Percentiles rank a stretch among this genome's conserved stretches.
phyloP scores from a whole-genome alignment of 2,797 vertebrate species.

The Petrocephalus sullivani region DNA sequence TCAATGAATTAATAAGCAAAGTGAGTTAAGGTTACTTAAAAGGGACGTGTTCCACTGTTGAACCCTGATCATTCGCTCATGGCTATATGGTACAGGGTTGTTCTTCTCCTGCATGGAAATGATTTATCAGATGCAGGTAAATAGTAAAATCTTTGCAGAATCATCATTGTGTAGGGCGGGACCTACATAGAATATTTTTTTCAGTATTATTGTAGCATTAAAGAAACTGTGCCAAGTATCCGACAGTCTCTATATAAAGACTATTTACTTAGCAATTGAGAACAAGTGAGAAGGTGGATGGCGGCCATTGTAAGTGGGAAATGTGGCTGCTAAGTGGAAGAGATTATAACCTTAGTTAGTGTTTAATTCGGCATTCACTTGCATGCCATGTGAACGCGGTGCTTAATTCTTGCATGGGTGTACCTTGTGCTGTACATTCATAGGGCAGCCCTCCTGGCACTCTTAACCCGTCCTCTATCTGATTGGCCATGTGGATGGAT shows the following conservation, averaged over 20 bases:
- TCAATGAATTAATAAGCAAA: background rate
- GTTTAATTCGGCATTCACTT: background rate
- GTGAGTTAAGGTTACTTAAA: conserved; percentile 7
- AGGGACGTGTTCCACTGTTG: background rate
- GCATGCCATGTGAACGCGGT: background rate
- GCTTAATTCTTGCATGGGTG: background rate
- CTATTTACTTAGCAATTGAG: background rate
- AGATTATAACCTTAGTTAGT: background rate
- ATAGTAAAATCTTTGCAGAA: background rate
- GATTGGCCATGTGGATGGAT: background rate
- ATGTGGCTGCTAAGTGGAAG: background rate
- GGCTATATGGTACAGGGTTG: background rate
- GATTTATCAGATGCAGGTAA: background rate
- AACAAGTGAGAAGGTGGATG: background rate
- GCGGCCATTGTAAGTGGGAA: background rate
- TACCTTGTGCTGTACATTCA: background rate
- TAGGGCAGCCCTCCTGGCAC: background rate
- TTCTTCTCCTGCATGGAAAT: background rate
- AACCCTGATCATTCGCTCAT: background rate
- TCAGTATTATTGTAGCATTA: background rate
- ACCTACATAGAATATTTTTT: background rate
- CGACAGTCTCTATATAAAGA: background rate
- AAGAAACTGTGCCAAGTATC: background rate
- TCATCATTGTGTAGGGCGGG: background rate
- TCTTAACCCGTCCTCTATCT: background rate